Base-by-base conservation (phyloP, 2,797 vertebrate genomes). In the Acanthis flammea region DNA sequence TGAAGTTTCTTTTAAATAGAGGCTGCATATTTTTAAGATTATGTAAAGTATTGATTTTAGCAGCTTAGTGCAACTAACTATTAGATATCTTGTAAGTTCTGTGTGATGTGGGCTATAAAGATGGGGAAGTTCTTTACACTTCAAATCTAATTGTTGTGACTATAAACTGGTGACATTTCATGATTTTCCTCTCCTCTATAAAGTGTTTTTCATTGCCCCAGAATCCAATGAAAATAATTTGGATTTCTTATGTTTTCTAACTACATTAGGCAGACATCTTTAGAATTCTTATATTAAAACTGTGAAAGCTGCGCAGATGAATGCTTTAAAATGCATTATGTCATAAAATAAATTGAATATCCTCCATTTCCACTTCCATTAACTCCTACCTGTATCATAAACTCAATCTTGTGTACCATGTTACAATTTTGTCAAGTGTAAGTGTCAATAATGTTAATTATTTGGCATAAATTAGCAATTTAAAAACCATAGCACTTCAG, bases 1-100 rank as follows among this genome's bases (percentile, higher is more conserved):
- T 89, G 75, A 86, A 82, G 62, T 67, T 91, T 77, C 51, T 78
- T 91, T 89, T 90, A 87, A 94, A 74, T 67, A 68, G 57, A 67
- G 48, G 75, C 70, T 87, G 72, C 39, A 22, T 87, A 75, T 66
- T 91, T 91, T 84, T 79, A 75, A 93, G 58, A 2, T 92, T 91
- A 92, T 62, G 18, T 94, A 25, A 91, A 92, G 48, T 48, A 51
- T 54, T 90, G 63, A 60, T 94, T 92, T 65, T 85, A 92, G 78
- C 45, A 67, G 31, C 65, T 75, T 84, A 62, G 41, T 87, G 48
- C 31, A 81, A 19, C 41, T 85, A 42, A 16, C 35, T 88, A 7
- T 68, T 86, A 48, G 57, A 1, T 82, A 23, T 22, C 44, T 45
- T 63, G 7, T 17, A 35, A 85, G 51, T 81, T 89, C 35, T 60